These are phyloP conservation scores for Oxyura jamaicensis DNA, from an alignment of 2,113 vertebrate genomes.

Conservation along the genomic window DNA sequence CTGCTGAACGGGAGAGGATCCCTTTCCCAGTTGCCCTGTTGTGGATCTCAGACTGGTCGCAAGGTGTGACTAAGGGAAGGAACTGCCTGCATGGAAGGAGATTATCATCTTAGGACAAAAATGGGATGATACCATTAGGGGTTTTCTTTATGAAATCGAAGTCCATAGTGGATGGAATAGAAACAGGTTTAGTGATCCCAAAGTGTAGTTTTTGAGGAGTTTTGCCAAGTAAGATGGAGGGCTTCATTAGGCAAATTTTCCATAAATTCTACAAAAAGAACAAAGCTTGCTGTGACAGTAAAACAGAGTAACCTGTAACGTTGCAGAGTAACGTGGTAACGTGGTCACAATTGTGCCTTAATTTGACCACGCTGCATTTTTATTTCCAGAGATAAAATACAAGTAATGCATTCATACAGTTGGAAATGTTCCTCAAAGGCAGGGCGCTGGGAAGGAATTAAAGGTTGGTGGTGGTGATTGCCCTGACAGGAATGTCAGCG, in stretches of 20 bases:
- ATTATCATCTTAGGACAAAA: not conserved
- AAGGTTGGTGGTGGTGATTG: not conserved
- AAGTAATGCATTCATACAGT: no score
- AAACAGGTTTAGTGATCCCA: not conserved
- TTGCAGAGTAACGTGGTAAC: not conserved
- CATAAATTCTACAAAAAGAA: not conserved
- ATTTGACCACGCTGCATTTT: not conserved
- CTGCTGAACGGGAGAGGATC: not conserved
- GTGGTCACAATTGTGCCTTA: not conserved
- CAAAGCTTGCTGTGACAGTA: not conserved
- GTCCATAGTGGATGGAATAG: not conserved
- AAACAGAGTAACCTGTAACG: no score
- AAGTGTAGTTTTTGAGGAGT: not conserved
- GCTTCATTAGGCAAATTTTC: not conserved
- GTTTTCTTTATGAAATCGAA: not conserved
- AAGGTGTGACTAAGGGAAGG: not conserved
- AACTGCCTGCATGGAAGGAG: not conserved
- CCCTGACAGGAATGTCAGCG: not conserved
- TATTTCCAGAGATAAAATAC: not conserved
- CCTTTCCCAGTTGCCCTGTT: not conserved
- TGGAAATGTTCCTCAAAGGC: not conserved
- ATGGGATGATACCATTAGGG: not conserved
- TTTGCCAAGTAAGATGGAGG: not conserved
- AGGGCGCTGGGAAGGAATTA: not conserved
- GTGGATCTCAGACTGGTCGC: not conserved